Conservation (phyloP, 2,888 invertebrate species). For the Xestia rhomboidea region DNA sequence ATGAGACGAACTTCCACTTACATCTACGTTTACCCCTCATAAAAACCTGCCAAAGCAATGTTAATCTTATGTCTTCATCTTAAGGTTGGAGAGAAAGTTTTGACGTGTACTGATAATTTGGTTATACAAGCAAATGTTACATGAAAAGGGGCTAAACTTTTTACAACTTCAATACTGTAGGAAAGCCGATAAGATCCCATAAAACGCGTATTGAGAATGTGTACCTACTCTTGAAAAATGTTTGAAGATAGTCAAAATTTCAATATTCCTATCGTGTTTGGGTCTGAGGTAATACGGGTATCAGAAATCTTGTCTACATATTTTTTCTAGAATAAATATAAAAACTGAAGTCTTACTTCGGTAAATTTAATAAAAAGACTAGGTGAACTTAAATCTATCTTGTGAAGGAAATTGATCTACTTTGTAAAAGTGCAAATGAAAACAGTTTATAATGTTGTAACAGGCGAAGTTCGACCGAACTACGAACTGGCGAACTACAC, state of each 20-base stretch:
- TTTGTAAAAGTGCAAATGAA: conserved; percentile 49
- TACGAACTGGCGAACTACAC: conserved; percentile 41
- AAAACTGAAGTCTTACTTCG: conserved; percentile 19
- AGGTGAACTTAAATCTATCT: conserved; percentile 45
- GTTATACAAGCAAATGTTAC: conserved; percentile 80
- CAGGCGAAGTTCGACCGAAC: conserved; percentile 48
- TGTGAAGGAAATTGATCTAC: conserved; percentile 46
- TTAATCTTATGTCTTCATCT: conserved; percentile 53
- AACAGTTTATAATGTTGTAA: conserved; percentile 51
- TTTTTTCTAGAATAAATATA: conserved; percentile 36
- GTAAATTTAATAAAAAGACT: conserved; percentile 37
- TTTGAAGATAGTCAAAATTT: conserved; percentile 62
- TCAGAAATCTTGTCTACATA: conserved; percentile 32
- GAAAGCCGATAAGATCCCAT: conserved; percentile 86
- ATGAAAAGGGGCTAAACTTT: conserved; percentile 84
- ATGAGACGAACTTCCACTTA: conserved; percentile 80
- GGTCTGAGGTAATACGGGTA: neutral
- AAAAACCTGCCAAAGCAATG: conserved; percentile 50
- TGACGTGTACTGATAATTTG: conserved; percentile 65
- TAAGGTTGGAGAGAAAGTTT: conserved; percentile 53
- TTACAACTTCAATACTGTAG: conserved; percentile 85
- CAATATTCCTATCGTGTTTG: conserved; percentile 53
- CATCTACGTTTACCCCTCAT: conserved; percentile 60
- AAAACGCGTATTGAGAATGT: conserved; percentile 79
- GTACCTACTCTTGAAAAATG: conserved; percentile 74